A percentile compares a stretch with the other conserved stretches of the same genome.
Conservation (phyloP, 2,797 vertebrate genomes). For the Agapornis canus region DNA sequence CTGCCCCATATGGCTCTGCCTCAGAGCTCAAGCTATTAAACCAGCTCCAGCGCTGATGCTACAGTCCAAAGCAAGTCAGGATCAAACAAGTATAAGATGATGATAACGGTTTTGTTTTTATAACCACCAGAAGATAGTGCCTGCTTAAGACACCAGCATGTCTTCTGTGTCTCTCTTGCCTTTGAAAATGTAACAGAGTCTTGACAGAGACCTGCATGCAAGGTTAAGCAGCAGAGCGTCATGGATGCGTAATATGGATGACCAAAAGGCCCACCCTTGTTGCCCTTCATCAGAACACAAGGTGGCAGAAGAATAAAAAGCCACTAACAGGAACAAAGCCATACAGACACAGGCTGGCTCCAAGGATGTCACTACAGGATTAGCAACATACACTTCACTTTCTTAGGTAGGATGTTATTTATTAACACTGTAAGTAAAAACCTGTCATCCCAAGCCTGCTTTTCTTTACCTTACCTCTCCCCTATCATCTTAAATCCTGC, state of each 20-base stretch:
- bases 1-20: not conserved
- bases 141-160: not conserved
- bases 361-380: not conserved
- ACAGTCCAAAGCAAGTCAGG: not conserved
- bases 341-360: not conserved
- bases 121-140: accelerated
- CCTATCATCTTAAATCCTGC: slow-evolving; percentile 41
- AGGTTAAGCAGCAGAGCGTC: not conserved
- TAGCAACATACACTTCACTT: not conserved
- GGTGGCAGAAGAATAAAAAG: not conserved
- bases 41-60: not conserved
- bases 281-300: not conserved
- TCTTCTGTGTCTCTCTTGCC: not conserved
- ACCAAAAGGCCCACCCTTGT: not conserved
- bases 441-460: not conserved
- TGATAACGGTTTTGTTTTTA: accelerated
- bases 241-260: accelerated
- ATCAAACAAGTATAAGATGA: accelerated
- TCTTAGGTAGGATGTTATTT: not conserved
- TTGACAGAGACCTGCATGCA: accelerated
- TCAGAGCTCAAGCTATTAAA: not conserved
- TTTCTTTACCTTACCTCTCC: slow-evolving; percentile 32
- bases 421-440: slow-evolving; percentile 2
- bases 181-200: not conserved
- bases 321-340: not conserved